Evolutionary conservation across 2,888 invertebrate genomes (phyloP).

Genomic region (Melieria omissa): DNA sequence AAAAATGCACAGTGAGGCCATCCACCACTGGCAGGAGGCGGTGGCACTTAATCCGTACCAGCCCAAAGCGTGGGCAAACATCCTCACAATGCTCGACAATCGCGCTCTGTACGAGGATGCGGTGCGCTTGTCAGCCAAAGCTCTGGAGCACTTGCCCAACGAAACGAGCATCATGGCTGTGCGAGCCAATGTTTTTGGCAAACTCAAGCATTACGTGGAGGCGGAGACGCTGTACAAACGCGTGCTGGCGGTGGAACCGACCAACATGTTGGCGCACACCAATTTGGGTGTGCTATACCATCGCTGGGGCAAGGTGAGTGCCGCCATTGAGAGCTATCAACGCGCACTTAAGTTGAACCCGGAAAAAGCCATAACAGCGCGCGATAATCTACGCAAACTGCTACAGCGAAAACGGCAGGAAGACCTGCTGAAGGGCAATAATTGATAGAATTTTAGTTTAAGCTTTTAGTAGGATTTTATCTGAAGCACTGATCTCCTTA

Average conservation of each 20-base stretch:
- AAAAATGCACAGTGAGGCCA: constrained; percentile 78
- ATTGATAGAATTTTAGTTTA: no score
- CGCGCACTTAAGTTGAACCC: constrained; percentile 81
- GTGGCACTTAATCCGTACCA: constrained; percentile 82
- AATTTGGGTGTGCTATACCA: constrained; percentile 96
- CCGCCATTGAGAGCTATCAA: constrained; percentile 80
- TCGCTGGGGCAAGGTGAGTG: constrained; percentile 82
- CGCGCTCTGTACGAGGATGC: constrained; percentile 78
- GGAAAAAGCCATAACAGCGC: constrained; percentile 72
- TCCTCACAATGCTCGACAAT: constrained; percentile 85
- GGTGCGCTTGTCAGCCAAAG: constrained; percentile 76
- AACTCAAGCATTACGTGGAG: constrained; percentile 78
- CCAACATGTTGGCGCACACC: constrained; percentile 84
- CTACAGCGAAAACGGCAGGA: constrained; percentile 44
- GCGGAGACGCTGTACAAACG: constrained; percentile 84
- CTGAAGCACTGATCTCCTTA: no score
- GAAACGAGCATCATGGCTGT: constrained; percentile 86
- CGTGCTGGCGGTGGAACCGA: constrained; percentile 77
- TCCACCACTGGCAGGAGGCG: constrained; percentile 85
- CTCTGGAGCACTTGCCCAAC: constrained; percentile 76
- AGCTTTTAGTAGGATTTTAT: no score
- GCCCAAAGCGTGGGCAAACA: constrained; percentile 91
- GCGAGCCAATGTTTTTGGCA: constrained; percentile 89
- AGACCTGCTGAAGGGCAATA: background rate
- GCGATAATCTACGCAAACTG: constrained; percentile 75